Percentiles rank a stretch among this genome's conserved stretches.
Evolutionary conservation across 2,797 vertebrate species (phyloP).

Genomic region (Peromyscus melanophrys): DNA sequence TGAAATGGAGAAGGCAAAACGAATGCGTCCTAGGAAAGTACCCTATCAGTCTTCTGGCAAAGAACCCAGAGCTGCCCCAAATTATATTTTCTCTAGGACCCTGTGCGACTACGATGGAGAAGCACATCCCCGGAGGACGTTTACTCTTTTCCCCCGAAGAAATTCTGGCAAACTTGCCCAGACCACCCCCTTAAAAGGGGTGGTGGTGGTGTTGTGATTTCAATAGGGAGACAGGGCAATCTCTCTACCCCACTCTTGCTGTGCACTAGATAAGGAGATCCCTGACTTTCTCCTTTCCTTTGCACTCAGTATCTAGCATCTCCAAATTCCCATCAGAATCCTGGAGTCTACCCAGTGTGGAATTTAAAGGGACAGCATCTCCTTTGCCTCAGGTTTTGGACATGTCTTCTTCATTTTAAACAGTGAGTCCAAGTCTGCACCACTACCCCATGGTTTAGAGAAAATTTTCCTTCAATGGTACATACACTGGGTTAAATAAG

Average conservation of each 20-base stretch:
- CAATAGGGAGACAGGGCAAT: neutral
- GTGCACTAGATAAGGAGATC: slow-evolving; percentile 42
- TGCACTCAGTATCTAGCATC: slow-evolving; percentile 66
- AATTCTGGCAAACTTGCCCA: slow-evolving; percentile 83
- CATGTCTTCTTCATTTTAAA: slow-evolving; percentile 81
- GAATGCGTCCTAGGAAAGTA: slow-evolving; percentile 2
- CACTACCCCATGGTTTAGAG: slow-evolving; percentile 82
- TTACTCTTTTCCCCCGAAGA: slow-evolving; percentile 47
- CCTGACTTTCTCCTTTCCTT: slow-evolving; percentile 36
- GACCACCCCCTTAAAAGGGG: neutral
- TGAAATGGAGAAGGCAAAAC: slow-evolving; percentile 6
- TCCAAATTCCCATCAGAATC: slow-evolving; percentile 81
- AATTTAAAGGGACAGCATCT: slow-evolving; percentile 86
- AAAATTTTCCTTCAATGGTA: slow-evolving; percentile 67
- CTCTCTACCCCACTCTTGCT: neutral
- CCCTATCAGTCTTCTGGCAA: slow-evolving; percentile 49
- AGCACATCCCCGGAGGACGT: slow-evolving; percentile 61
- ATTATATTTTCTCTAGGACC: slow-evolving; percentile 41
- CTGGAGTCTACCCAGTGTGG: slow-evolving; percentile 83
- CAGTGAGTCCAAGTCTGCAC: slow-evolving; percentile 78
- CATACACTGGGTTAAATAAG: slow-evolving; percentile 70
- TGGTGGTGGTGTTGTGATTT: neutral
- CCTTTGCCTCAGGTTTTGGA: slow-evolving; percentile 79
- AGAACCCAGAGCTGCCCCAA: neutral
- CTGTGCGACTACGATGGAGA: slow-evolving; percentile 62